phyloP scores from a whole-genome alignment of 2,888 invertebrate species.

The Melipona bicolor region DNA sequence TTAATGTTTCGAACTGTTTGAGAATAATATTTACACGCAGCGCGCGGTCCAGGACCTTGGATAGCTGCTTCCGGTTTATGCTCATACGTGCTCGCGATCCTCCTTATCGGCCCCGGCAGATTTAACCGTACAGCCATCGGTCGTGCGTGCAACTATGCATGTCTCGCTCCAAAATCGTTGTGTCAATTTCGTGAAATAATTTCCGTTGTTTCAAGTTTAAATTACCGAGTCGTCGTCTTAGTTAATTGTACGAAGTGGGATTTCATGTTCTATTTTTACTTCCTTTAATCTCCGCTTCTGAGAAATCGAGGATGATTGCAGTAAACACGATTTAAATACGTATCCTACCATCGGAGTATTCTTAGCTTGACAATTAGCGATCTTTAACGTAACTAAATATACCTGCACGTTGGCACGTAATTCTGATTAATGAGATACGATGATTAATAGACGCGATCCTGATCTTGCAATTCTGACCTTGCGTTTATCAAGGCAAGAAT shows the following conservation, averaged over 20 bases:
- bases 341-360: background rate
- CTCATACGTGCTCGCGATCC: slow-evolving; percentile 31
- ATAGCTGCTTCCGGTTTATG: slow-evolving; percentile 73
- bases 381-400: background rate
- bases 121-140: slow-evolving; percentile 64
- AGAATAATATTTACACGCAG: slow-evolving; percentile 78
- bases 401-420: background rate
- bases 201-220: background rate
- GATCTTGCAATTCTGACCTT: accelerated
- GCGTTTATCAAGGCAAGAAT: background rate
- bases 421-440: background rate
- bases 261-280: too few relatives aligned
- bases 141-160: slow-evolving; percentile 44
- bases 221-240: too few relatives aligned
- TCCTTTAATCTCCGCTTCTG: background rate
- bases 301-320: background rate
- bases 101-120: slow-evolving; percentile 66
- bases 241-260: too few relatives aligned
- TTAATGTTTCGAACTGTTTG: slow-evolving; percentile 80
- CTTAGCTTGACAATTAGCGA: background rate
- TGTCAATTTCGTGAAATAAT: slow-evolving; percentile 20
- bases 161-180: background rate
- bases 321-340: background rate
- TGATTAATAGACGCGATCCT: background rate
- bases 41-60: slow-evolving; percentile 62